Percentiles rank a stretch among this genome's conserved stretches.
Conservation (phyloP, 2,797 vertebrate species). For the Champsocephalus esox region DNA sequence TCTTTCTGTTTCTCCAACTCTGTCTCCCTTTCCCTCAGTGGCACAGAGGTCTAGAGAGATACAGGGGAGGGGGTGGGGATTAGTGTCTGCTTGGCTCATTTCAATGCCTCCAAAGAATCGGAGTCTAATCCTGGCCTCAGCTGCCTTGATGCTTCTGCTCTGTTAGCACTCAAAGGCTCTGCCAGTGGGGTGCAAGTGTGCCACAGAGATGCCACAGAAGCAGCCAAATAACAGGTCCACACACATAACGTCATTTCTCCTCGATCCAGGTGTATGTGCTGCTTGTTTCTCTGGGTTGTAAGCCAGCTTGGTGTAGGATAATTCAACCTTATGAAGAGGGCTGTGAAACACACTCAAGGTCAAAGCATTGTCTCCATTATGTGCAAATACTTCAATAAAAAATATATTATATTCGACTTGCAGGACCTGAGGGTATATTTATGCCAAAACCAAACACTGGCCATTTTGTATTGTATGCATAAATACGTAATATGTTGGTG, state of each 20-base stretch:
- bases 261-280: conserved; percentile 65
- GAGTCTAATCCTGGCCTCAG: conserved; percentile 69
- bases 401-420: not conserved
- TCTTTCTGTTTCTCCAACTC: not conserved
- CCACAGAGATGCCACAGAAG: conserved; percentile 46
- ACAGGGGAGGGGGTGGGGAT: conserved; percentile 66
- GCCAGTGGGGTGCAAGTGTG: conserved; percentile 55
- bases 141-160: conserved; percentile 68
- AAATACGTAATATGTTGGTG: not conserved
- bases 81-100: conserved; percentile 73
- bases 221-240: conserved; percentile 68
- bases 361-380: not conserved
- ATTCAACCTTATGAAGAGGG: conserved; percentile 41
- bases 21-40: conserved; percentile 28
- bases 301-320: conserved; percentile 35
- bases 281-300: conserved; percentile 44
- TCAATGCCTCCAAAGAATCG: conserved; percentile 72
- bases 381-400: conserved; percentile 16
- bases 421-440: conserved; percentile 5
- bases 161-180: conserved; percentile 58
- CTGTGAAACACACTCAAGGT: conserved; percentile 35
- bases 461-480: not conserved
- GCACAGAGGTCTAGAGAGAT: conserved; percentile 61
- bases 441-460: not conserved
- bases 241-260: conserved; percentile 61